Conservation (phyloP, 2,888 invertebrate species). For the Tetragonisca angustula region DNA sequence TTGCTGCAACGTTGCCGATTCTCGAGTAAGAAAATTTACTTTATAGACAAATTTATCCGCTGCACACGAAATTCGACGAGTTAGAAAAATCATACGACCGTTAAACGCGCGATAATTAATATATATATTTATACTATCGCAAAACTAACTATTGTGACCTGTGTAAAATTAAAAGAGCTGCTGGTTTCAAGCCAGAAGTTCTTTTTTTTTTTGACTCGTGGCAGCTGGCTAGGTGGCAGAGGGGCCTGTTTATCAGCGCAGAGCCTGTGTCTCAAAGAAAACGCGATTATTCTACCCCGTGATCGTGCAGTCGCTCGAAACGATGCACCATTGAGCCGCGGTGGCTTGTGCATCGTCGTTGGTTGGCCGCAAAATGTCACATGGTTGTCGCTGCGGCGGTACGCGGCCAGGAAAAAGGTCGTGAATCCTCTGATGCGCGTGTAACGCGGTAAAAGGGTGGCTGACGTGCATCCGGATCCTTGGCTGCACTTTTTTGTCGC, state of each 20-base stretch:
- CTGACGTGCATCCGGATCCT: slow-evolving; percentile 42
- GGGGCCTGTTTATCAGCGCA: no score
- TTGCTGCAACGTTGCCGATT: neutral
- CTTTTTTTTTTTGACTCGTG: neutral
- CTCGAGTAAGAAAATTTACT: neutral
- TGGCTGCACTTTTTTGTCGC: slow-evolving; percentile 58
- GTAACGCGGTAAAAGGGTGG: slow-evolving; percentile 61
- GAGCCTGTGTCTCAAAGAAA: neutral
- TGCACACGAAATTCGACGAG: no score
- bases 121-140: no score
- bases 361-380: slow-evolving; percentile 51
- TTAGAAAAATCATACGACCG: no score
- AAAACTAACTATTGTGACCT: neutral
- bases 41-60: neutral
- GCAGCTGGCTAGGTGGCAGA: neutral
- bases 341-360: neutral
- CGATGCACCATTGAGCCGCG: slow-evolving; percentile 12
- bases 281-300: slow-evolving; percentile 19
- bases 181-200: neutral
- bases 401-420: slow-evolving; percentile 45
- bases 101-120: no score
- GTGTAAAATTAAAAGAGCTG: neutral
- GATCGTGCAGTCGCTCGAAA: slow-evolving; percentile 12
- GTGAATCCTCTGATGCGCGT: slow-evolving; percentile 60
- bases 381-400: slow-evolving; percentile 4